These are phyloP conservation scores for Bradypodion ventrale DNA, from an alignment of 2,797 vertebrate species.

Conservation along the genomic window DNA sequence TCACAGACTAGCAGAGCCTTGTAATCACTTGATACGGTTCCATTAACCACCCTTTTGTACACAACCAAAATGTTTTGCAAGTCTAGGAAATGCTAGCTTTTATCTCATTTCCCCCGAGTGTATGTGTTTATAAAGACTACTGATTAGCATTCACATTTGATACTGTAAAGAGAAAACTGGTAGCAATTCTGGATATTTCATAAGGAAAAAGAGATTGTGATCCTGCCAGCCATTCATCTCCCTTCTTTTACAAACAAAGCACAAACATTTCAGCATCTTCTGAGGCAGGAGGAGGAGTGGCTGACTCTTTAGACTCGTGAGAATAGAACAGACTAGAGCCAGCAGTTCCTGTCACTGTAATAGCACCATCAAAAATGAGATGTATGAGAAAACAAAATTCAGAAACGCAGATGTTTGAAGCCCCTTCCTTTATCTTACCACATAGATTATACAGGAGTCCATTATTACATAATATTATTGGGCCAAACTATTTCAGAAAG, in stretches of 20 bases:
- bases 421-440: not conserved
- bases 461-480: not conserved
- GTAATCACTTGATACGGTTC: not conserved
- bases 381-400: not conserved
- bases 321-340: too few relatives aligned
- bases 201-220: not conserved
- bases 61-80: not conserved
- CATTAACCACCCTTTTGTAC: not conserved
- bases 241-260: not conserved
- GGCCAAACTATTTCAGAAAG: not conserved
- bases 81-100: not conserved
- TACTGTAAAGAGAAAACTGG: not conserved
- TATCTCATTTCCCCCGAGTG: not conserved
- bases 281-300: not conserved
- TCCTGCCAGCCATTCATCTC: not conserved
- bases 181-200: conserved; percentile 1
- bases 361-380: not conserved
- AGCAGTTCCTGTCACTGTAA: not conserved
- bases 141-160: not conserved
- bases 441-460: not conserved
- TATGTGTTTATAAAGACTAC: not conserved
- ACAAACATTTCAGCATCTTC: not conserved
- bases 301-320: too few relatives aligned
- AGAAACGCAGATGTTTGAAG: not conserved
- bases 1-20: not conserved